These are phyloP conservation scores for Probosciger aterrimus DNA, from an alignment of 2,113 vertebrate species.

Conservation along the genomic window DNA sequence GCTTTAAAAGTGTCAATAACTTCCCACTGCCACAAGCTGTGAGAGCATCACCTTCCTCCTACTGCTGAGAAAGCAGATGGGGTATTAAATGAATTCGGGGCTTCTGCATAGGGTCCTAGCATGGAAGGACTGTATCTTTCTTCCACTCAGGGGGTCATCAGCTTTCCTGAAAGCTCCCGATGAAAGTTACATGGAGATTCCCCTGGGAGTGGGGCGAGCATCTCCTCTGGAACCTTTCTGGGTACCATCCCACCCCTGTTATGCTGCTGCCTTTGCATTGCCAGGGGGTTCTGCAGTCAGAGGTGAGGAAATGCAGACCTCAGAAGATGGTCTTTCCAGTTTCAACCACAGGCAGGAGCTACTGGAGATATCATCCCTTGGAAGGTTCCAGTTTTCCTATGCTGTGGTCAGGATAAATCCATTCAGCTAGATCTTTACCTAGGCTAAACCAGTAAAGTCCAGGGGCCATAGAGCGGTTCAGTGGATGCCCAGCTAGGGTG, in stretches of 20 bases:
- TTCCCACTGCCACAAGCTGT: neutral
- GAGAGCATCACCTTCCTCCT: neutral
- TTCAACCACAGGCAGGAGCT: neutral
- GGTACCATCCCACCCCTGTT: accelerated
- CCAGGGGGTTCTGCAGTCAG: neutral
- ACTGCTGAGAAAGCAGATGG: neutral
- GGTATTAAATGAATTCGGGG: neutral
- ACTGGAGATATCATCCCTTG: neutral
- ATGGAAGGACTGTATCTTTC: neutral
- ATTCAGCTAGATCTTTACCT: neutral
- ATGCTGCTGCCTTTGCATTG: neutral
- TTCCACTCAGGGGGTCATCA: neutral
- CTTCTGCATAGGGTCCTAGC: neutral
- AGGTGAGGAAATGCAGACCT: neutral
- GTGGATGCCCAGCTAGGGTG: neutral
- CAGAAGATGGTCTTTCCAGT: neutral
- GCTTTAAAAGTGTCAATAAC: no score
- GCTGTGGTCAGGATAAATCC: neutral
- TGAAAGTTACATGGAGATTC: neutral
- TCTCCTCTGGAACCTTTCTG: neutral
- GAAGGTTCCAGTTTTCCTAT: neutral
- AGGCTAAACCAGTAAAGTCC: neutral
- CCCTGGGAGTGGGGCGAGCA: neutral
- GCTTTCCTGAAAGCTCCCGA: neutral
- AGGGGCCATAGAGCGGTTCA: neutral